Evolutionary conservation across 2,888 invertebrate species (phyloP).

Genomic region (Papilio gigon): DNA sequence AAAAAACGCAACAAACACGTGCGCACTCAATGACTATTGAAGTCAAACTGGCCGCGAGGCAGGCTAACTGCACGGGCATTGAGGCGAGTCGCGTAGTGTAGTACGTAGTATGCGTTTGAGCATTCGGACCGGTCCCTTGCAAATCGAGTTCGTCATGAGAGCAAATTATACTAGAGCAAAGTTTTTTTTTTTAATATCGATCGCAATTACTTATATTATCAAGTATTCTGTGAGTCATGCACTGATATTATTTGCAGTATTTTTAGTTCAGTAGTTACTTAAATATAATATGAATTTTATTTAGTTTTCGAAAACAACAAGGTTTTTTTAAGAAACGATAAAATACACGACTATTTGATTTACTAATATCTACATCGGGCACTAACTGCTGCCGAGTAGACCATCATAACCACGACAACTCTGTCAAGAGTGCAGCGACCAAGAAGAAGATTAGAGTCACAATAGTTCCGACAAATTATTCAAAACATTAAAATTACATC

Average conservation of each 20-base stretch:
- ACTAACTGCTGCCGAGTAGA: too few relatives aligned
- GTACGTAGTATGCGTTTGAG: not conserved
- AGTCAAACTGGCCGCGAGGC: slow-evolving; percentile 62
- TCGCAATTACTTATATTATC: too few relatives aligned
- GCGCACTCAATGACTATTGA: slow-evolving; percentile 58
- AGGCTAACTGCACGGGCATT: slow-evolving; percentile 40
- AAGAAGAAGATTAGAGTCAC: too few relatives aligned
- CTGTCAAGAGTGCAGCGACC: too few relatives aligned
- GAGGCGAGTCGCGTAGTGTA: slow-evolving; percentile 42
- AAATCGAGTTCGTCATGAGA: slow-evolving; percentile 63
- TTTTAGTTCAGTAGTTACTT: not conserved
- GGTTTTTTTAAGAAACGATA: not conserved
- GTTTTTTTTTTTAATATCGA: too few relatives aligned
- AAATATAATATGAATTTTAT: not conserved
- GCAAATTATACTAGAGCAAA: slow-evolving; percentile 27
- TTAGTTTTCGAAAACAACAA: not conserved
- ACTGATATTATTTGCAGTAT: slow-evolving; percentile 10
- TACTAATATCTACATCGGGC: too few relatives aligned
- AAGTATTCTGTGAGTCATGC: not conserved
- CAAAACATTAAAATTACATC: too few relatives aligned
- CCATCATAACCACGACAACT: too few relatives aligned
- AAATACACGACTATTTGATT: too few relatives aligned
- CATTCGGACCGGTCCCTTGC: slow-evolving; percentile 48
- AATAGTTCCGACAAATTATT: too few relatives aligned
- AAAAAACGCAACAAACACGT: slow-evolving; percentile 51